A percentile compares a stretch with the other conserved stretches of the same genome.
These are phyloP conservation scores for Chrysolina haemoptera DNA, from an alignment of 2,888 invertebrate genomes.

Conservation along the genomic window DNA sequence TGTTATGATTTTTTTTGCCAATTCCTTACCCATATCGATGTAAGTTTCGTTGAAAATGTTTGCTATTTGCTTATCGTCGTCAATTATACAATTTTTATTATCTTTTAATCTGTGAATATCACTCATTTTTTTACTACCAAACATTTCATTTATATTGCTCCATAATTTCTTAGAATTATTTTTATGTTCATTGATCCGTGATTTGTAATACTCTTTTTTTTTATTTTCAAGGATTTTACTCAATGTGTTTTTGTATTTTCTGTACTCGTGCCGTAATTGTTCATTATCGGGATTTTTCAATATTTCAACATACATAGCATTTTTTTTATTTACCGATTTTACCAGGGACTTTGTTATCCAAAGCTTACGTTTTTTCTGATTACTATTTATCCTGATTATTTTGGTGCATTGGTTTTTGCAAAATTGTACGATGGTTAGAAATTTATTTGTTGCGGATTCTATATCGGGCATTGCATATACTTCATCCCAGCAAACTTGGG, in stretches of 20 bases:
- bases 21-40: neutral
- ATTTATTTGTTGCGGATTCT: neutral
- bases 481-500: constrained; percentile 3
- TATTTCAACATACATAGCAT: neutral
- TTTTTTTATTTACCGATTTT: neutral
- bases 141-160: constrained; percentile 15
- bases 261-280: constrained; percentile 8
- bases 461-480: neutral
- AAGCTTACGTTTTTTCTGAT: neutral
- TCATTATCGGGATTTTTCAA: constrained; percentile 20
- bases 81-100: neutral
- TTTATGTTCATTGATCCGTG: neutral
- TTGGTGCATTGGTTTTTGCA: neutral
- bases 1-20: neutral
- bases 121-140: neutral
- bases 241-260: constrained; percentile 13
- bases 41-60: neutral
- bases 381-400: neutral
- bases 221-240: neutral
- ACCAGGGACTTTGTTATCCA: neutral
- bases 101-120: constrained; percentile 11
- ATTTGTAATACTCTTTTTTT: constrained; percentile 8
- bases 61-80: neutral
- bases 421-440: neutral
- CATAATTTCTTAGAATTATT: neutral